A percentile compares a stretch with the other conserved stretches of the same genome.
Evolutionary conservation across 2,888 invertebrate genomes (phyloP).

Genomic region (Clunio marinus): DNA sequence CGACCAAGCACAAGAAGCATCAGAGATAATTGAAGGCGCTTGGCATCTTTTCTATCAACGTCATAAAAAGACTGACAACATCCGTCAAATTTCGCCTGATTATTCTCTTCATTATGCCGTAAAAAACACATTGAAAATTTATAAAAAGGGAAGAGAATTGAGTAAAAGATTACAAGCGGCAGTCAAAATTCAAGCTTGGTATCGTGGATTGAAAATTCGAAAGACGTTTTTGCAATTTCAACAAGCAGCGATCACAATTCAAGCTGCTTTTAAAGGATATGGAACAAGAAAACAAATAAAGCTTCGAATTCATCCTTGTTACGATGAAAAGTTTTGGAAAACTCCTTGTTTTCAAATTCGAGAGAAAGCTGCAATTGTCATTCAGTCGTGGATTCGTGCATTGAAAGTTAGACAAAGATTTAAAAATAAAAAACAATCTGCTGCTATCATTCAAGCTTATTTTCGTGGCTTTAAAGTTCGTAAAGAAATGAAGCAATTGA

Average conservation of each 20-base stretch:
- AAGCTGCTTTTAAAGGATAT: not conserved
- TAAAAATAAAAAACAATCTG: constrained; percentile 21
- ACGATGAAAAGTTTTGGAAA: not conserved
- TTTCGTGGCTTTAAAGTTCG: not conserved
- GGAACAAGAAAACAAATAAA: not conserved
- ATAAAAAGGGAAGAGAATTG: not conserved
- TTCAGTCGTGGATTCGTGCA: constrained; percentile 43
- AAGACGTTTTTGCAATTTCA: not conserved
- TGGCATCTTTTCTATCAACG: constrained; percentile 47
- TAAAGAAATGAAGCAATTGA: not conserved
- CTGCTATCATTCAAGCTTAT: constrained; percentile 35
- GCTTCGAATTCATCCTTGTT: too few species aligned
- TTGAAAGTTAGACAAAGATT: constrained; percentile 33
- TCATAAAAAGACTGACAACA: constrained; percentile 40
- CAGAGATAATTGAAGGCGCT: constrained; percentile 47
- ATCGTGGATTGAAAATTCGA: constrained; percentile 42
- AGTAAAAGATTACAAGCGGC: constrained; percentile 6
- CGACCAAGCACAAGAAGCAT: constrained; percentile 45
- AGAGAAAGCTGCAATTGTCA: constrained; percentile 17
- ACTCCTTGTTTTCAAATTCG: not conserved
- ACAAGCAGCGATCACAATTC: not conserved
- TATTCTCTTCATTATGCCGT: not conserved
- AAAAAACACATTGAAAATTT: not conserved
- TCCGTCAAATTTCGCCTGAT: not conserved
- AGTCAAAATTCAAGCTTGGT: constrained; percentile 41